phyloP scores from a whole-genome alignment of 2,797 vertebrate genomes.

The Takifugu rubripes region DNA sequence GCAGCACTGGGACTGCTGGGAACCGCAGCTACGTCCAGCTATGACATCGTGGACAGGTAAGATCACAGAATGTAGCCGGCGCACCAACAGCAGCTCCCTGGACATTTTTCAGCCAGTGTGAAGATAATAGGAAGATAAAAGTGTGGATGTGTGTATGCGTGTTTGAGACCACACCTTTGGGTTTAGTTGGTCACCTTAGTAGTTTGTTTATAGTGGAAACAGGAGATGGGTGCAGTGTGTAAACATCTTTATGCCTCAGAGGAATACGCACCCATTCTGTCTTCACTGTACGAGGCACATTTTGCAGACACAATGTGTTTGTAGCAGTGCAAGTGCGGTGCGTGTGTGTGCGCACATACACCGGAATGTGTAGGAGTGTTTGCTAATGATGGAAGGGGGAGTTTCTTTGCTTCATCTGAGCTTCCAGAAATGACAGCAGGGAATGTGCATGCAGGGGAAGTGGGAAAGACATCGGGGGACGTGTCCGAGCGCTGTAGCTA shows the following conservation, averaged over 20 bases:
- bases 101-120: constrained; percentile 9
- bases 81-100: constrained; percentile 4
- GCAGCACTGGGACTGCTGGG: constrained; percentile 77
- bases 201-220: constrained; percentile 61
- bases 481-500: constrained; percentile 37
- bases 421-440: constrained; percentile 65
- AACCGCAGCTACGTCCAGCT: constrained; percentile 72
- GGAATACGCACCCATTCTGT: too few species aligned
- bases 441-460: constrained; percentile 49
- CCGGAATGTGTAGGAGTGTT: constrained; percentile 25
- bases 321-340: constrained; percentile 3
- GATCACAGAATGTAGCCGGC: constrained; percentile 16
- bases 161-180: constrained; percentile 61
- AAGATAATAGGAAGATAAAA: constrained; percentile 9
- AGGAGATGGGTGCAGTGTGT: background rate
- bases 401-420: constrained; percentile 46
- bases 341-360: constrained; percentile 10
- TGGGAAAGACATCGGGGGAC: constrained; percentile 33
- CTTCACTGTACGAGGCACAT: constrained; percentile 6
- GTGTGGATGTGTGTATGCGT: constrained; percentile 16
- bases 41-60: constrained; percentile 82
- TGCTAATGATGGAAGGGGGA: constrained; percentile 24
- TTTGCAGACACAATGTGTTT: constrained; percentile 18
- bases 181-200: constrained; percentile 39
- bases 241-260: too few species aligned